Base-by-base conservation (phyloP, 2,888 invertebrate species). In the Odontocerum albicorne region DNA sequence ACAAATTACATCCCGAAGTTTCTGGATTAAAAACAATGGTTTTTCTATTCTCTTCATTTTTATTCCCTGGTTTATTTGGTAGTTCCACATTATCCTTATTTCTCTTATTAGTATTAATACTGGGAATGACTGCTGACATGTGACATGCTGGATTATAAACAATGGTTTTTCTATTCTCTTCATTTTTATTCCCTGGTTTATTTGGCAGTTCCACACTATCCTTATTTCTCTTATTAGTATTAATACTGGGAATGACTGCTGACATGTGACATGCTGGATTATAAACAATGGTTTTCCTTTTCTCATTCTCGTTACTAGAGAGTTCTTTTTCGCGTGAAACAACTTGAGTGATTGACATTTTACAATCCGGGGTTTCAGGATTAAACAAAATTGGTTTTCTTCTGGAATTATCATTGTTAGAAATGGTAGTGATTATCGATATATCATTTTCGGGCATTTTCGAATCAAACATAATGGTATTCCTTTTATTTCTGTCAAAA, bases 401-500 rank as follows among this genome's bases (percentile, higher is more conserved):
- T 40, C 15, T 38, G 4, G 12, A 20, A 2, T 46, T 12, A n/a
- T 35, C 12, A 4, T 35, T 4, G 15, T 17, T 20, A 6, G 43
- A 43, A 32, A 49, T 40, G 4, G 27, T 13, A 19, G 10, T 10
- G 1, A 55, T 58, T 13, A 55, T 55, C 1, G 55, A 55, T 55
- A 58, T 58, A 27, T 58, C 19, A 15, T 46, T 46, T 33, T 43
- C 43, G 2, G 54, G n/a, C 15, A 10, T 10, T 10, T 51, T 15
- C 36, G 33, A 40, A 36, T 55, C 36, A 32, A 51, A 55, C 19
- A 58, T 7, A 17, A 51, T 51, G 6, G 54, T 54, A 16, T 32
- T 39, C 35, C 54, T 38, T 49, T 39, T 20, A 45, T 49, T 35
- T n/a, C 8, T 8, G 4, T 35, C 35, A 21, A 10, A 21, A 43